Base-by-base conservation (phyloP, 2,113 vertebrate species). In the Acanthochromis polyacanthus region DNA sequence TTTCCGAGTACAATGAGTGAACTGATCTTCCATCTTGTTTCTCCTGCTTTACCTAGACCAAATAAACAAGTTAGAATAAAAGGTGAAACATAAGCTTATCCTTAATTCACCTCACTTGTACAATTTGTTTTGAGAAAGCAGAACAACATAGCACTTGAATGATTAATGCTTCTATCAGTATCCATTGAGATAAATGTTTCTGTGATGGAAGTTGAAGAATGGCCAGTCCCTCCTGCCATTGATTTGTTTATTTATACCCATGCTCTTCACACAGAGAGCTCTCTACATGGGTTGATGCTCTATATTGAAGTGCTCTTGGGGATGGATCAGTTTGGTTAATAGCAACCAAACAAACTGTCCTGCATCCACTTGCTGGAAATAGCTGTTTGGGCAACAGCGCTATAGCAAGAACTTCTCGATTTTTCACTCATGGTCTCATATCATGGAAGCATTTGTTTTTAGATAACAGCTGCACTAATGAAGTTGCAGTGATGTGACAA, bases 41-140 rank as follows among this genome's bases (percentile, higher is more conserved):
- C 3, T 43, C 32, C 8, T 36, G 4, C 3, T 15, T 14, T 43
- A 14, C 40, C 19, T 48, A 46, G 15, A 48, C 17, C 46, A 9
- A 50, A 50, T n/a, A 4, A 7, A 50, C 17, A n/a, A n/a, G 6
- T 50, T 50, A 50, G 4, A n/a, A 19, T 50, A n/a, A 16, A 50
- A 4, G 17, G 2, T 19, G 48, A 50, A 43, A 12, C 19, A 20
- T 14, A 11, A 20, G n/a, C 40, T 38, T 38, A 16, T 16, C 20
- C 2, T 43, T 59, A 17, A 51, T 36, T 77, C 56, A 43, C 22
- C 23, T 64, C 56, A 43, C 22, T 38, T 64, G 19, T 30, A 55
- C 50, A 38, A 23, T 25, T 56, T 57, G 46, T 56, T 57, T 55
- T 55, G 20, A 5, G 20, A 17, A 68, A 36, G 22, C 22, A 48